Evolutionary conservation across 2,888 invertebrate genomes (phyloP).

Genomic region (Lobophora halterata): DNA sequence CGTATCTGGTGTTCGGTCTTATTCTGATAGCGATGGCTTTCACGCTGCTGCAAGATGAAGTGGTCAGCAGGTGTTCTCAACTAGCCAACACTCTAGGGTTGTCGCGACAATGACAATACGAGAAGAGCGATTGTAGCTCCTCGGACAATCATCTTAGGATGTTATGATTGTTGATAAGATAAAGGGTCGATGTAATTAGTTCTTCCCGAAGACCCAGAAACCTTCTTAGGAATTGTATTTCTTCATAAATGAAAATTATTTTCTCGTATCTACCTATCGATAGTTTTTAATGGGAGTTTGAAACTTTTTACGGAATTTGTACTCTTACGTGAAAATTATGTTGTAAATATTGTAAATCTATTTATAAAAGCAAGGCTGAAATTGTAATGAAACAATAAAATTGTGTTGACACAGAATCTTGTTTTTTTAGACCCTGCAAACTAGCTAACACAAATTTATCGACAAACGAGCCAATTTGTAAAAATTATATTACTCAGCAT

Average conservation of each 20-base stretch:
- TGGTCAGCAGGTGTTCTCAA: conserved; percentile 86
- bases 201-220: conserved; percentile 42
- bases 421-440: conserved; percentile 20
- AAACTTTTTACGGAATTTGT: conserved; percentile 75
- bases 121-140: conserved; percentile 75
- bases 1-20: conserved; percentile 88
- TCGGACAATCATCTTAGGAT: conserved; percentile 69
- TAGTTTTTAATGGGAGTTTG: conserved; percentile 45
- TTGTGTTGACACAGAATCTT: conserved; percentile 63
- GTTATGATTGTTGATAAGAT: conserved; percentile 75
- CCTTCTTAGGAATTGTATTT: conserved; percentile 34
- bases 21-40: conserved; percentile 92
- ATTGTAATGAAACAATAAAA: conserved; percentile 79
- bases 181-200: conserved; percentile 42
- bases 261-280: conserved; percentile 56
- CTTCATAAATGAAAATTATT: conserved; percentile 50
- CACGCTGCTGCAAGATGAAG: conserved; percentile 90
- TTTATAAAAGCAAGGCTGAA: conserved; percentile 79
- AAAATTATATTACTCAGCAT: not conserved
- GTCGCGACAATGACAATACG: conserved; percentile 81
- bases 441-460: not conserved
- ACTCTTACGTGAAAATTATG: conserved; percentile 56
- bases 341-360: conserved; percentile 77
- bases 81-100: conserved; percentile 86
- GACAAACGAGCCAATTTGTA: no score